Evolutionary conservation across 2,888 invertebrate species (phyloP).

Genomic region (Drosophila robusta): DNA sequence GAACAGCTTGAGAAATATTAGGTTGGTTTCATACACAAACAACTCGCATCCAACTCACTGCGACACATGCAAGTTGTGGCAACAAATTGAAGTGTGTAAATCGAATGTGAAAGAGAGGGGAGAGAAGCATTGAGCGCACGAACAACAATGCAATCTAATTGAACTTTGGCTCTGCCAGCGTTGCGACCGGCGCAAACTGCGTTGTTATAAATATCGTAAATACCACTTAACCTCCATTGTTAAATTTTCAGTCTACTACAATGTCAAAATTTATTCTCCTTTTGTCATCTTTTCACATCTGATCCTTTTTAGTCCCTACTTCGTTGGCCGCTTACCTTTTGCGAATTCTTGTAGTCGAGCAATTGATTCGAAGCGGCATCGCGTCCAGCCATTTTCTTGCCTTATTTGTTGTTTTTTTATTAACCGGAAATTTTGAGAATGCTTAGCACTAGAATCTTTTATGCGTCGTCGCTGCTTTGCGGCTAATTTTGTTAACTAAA

Average conservation of each 20-base stretch:
- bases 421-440: slow-evolving; percentile 57
- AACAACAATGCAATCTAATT: slow-evolving; percentile 17
- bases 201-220: neutral
- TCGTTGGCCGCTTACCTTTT: slow-evolving; percentile 86
- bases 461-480: slow-evolving; percentile 19
- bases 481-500: slow-evolving; percentile 62
- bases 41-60: neutral
- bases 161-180: slow-evolving; percentile 36
- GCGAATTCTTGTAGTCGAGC: slow-evolving; percentile 87
- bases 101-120: neutral
- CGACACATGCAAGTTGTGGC: neutral
- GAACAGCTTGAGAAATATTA: neutral
- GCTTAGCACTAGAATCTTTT: slow-evolving; percentile 32
- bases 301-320: neutral
- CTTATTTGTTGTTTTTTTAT: slow-evolving; percentile 41
- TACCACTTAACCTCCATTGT: neutral
- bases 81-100: neutral
- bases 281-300: neutral
- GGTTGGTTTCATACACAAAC: neutral
- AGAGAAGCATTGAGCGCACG: neutral
- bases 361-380: slow-evolving; percentile 89
- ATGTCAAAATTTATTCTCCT: neutral
- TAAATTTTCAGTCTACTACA: neutral
- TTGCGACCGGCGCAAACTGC: slow-evolving; percentile 7
- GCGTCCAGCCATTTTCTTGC: slow-evolving; percentile 83